Conservation (phyloP, 2,113 vertebrate species). For the Leuciscus idus region DNA sequence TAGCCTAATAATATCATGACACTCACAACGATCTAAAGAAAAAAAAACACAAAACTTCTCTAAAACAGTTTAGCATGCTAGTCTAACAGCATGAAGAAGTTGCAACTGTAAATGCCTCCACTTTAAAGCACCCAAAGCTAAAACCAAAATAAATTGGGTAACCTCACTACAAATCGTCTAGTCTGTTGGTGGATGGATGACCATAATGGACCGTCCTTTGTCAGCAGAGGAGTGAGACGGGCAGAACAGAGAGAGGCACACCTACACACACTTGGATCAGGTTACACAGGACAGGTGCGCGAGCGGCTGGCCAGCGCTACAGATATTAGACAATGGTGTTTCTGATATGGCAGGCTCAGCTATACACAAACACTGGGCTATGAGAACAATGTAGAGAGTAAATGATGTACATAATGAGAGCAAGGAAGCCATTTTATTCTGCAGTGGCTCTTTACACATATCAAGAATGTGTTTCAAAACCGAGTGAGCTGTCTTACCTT, state of each 20-base stretch:
- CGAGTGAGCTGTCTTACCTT: neutral
- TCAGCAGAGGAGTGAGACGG: conserved; percentile 14
- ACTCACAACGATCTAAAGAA: no score
- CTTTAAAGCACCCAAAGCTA: neutral
- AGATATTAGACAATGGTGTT: conserved; percentile 36
- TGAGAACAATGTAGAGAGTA: conserved; percentile 39
- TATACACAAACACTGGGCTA: conserved; percentile 37
- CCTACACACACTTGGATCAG: conserved; percentile 25
- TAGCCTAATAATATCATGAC: neutral
- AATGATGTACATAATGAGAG: conserved; percentile 15
- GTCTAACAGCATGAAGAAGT: neutral
- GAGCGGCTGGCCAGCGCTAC: conserved; percentile 11
- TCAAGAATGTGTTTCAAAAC: neutral
- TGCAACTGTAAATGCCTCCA: neutral
- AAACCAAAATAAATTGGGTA: neutral
- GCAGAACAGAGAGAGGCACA: neutral
- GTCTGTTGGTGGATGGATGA: neutral
- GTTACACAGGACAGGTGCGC: conserved; percentile 46
- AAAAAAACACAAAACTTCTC: neutral
- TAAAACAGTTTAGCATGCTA: neutral
- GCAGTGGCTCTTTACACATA: neutral
- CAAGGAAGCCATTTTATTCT: conserved; percentile 14
- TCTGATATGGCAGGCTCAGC: conserved; percentile 6
- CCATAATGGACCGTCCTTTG: neutral
- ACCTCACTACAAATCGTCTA: neutral